Conservation (phyloP, 2,797 vertebrate species). For the Eupleurogrammus muticus region DNA sequence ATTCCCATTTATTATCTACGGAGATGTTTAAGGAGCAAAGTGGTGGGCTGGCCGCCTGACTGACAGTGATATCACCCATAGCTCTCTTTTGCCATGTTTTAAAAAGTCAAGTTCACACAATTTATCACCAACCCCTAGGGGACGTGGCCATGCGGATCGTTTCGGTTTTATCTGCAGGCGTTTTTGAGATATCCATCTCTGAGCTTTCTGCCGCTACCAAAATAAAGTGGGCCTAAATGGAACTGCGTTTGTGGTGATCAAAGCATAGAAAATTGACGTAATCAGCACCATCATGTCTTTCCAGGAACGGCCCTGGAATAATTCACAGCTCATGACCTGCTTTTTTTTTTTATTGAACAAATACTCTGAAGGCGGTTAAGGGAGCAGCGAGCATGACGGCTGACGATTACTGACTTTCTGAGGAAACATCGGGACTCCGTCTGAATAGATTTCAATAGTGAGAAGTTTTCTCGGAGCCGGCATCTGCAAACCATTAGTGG, state of each 20-base stretch:
- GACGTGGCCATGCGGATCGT: slow-evolving; percentile 16
- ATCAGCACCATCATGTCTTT: slow-evolving; percentile 16
- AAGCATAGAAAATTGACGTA: slow-evolving; percentile 8
- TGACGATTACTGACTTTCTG: slow-evolving; percentile 9
- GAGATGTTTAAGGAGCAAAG: neutral
- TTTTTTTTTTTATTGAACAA: slow-evolving; percentile 10
- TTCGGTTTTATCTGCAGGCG: slow-evolving; percentile 25
- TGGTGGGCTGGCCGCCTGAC: neutral
- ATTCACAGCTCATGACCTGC: neutral
- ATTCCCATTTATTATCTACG: neutral
- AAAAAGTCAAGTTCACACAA: neutral
- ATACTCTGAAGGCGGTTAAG: slow-evolving; percentile 2
- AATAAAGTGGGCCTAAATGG: slow-evolving; percentile 18
- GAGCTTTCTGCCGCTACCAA: slow-evolving; percentile 1
- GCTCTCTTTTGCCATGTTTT: neutral
- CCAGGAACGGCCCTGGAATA: neutral
- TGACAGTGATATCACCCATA: neutral
- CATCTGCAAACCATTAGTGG: slow-evolving; percentile 63
- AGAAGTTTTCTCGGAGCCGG: slow-evolving; percentile 4
- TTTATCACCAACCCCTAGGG: neutral
- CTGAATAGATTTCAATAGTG: slow-evolving; percentile 8
- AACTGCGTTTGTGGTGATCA: neutral
- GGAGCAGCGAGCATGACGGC: neutral
- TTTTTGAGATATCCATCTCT: slow-evolving; percentile 32
- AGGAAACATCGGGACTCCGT: slow-evolving; percentile 15